phyloP scores from a whole-genome alignment of 2,797 vertebrate species.

The Cottoperca gobio region DNA sequence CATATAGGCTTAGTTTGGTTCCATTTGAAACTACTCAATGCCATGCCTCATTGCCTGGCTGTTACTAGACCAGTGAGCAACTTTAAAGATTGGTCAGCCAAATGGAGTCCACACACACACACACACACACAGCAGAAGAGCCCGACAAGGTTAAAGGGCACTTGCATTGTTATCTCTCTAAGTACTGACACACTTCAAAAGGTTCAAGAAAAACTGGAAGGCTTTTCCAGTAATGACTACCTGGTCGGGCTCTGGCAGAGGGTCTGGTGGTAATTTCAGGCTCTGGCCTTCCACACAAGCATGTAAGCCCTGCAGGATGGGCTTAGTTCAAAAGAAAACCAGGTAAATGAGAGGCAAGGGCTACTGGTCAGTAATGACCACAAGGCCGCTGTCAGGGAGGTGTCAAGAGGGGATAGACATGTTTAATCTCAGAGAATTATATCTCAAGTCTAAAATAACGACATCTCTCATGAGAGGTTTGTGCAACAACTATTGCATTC shows the following conservation, averaged over 20 bases:
- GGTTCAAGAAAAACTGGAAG: constrained; percentile 58
- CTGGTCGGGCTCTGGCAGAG: constrained; percentile 59
- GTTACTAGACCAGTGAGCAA: constrained; percentile 75
- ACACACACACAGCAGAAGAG: constrained; percentile 34
- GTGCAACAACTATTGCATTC: neutral
- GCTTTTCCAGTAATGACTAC: constrained; percentile 73
- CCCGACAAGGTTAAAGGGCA: constrained; percentile 66
- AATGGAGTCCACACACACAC: constrained; percentile 49
- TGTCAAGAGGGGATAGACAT: constrained; percentile 35
- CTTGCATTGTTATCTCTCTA: constrained; percentile 67
- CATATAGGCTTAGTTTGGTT: constrained; percentile 82
- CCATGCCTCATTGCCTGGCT: constrained; percentile 65
- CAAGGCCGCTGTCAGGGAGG: constrained; percentile 47
- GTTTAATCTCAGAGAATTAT: constrained; percentile 32
- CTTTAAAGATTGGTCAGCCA: constrained; percentile 76
- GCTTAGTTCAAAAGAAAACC: constrained; percentile 66
- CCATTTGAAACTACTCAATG: constrained; percentile 80
- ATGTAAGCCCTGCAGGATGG: constrained; percentile 45
- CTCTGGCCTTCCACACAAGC: constrained; percentile 49
- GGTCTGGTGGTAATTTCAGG: constrained; percentile 73
- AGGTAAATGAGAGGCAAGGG: constrained; percentile 72
- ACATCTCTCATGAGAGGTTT: constrained; percentile 9
- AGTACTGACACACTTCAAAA: constrained; percentile 81
- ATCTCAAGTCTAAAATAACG: constrained; percentile 25
- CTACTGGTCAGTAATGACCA: constrained; percentile 55